Conservation (phyloP, 2,888 invertebrate genomes). For the Teleogryllus oceanicus region DNA sequence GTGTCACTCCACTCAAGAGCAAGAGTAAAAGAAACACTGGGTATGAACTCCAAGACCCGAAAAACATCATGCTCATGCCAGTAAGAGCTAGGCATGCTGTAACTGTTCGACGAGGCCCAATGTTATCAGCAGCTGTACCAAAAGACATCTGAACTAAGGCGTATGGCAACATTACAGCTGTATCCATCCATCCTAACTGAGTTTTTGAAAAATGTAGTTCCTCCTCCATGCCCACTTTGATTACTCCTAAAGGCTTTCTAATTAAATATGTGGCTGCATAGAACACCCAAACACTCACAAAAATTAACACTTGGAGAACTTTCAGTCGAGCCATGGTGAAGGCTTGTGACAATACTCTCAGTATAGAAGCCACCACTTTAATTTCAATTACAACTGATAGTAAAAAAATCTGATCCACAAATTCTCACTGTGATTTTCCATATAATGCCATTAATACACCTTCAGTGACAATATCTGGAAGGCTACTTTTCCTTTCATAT, state of each 20-base stretch:
- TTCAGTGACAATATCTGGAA: conserved; percentile 49
- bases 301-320: conserved; percentile 38
- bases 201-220: conserved; percentile 45
- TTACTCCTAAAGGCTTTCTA: conserved; percentile 50
- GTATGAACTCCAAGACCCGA: conserved; percentile 47
- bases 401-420: neutral
- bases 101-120: conserved; percentile 48
- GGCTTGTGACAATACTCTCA: conserved; percentile 12
- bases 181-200: conserved; percentile 49
- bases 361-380: neutral
- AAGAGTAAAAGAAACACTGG: conserved; percentile 45
- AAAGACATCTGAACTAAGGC: conserved; percentile 47
- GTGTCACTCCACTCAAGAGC: conserved; percentile 48
- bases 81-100: conserved; percentile 46
- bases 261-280: conserved; percentile 46
- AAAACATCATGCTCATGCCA: conserved; percentile 47
- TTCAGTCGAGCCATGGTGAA: conserved; percentile 29
- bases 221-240: conserved; percentile 48
- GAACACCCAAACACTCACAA: conserved; percentile 40
- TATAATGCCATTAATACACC: conserved; percentile 46
- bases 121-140: conserved; percentile 47
- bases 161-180: conserved; percentile 50
- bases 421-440: conserved; percentile 25
- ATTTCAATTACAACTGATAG: neutral
- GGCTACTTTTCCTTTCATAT: conserved; percentile 43